Base-by-base conservation (phyloP, 2,888 invertebrate genomes). In the Hirtodrosophila trivittata region DNA sequence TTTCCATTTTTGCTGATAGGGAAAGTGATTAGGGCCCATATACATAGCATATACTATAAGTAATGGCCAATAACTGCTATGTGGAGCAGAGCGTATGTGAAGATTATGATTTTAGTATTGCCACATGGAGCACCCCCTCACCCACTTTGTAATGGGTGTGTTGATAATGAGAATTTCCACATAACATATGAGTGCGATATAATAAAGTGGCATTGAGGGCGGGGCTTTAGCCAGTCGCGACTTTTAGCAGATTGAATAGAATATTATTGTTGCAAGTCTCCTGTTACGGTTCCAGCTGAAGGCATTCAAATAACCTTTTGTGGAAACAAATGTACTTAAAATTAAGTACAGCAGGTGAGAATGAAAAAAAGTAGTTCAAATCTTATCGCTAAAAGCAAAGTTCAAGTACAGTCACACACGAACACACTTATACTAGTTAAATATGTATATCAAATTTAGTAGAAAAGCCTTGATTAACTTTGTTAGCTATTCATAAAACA, bases 351-450 rank as follows among this genome's bases (percentile, higher is more conserved):
- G 70, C 66, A 42, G 66, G 46, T 8, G n/a, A n/a, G n/a, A 21
- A 21, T 21, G 18, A 37, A 37, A 66, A 70, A 63, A 66, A 66
- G 50, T 14, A 14, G 26, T 26, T 14, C 30, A 26, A 56, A 46
- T 39, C 70, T 70, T 70, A 70, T 70, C 70, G 54, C 50, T 25
- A 8, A 32, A 45, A 63, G 38, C 57, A 63, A 66, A 58, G 70
- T 70, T 66, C 66, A 70, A 50, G 52, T 52, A 38, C 14, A 10
- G 13, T 1, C 14, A 32, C 18, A 13, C 9, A 32, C 32, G 5
- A 9, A 38, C 18, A 46, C 25, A 41, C 13, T 32, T 35, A 52
- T 26, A 42, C 10, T 38, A 66, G 25, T 66, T 43, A 3, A 1
- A 8, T 28, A 28, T 9, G 28, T n/a, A 4, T 28, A 2, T 28